These are phyloP conservation scores for Timema cristinae DNA, from an alignment of 2,888 invertebrate genomes.

Conservation along the genomic window DNA sequence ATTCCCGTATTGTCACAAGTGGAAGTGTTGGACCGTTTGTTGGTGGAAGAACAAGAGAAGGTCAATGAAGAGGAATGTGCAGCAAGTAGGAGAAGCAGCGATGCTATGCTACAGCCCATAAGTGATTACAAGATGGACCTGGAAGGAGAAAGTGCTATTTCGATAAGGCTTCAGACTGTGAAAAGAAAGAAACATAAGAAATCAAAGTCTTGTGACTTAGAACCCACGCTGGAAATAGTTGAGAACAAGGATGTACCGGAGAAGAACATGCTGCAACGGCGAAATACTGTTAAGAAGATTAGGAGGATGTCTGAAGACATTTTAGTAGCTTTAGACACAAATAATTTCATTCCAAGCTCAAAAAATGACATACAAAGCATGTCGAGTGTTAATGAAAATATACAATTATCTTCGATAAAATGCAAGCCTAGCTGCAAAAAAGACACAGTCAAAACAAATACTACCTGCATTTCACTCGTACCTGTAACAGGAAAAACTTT, in stretches of 20 bases:
- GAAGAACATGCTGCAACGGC: constrained; percentile 32
- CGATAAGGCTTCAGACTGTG: constrained; percentile 29
- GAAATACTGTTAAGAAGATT: constrained; percentile 26
- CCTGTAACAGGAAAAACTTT: not conserved
- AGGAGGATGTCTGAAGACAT: constrained; percentile 25
- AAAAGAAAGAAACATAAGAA: constrained; percentile 36
- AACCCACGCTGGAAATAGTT: constrained; percentile 32
- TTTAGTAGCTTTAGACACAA: not conserved
- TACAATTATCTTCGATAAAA: too few species aligned
- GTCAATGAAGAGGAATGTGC: constrained; percentile 40
- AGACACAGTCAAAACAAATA: too few species aligned
- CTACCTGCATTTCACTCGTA: too few species aligned
- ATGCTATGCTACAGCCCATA: not conserved
- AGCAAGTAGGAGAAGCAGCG: constrained; percentile 26
- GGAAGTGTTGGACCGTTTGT: constrained; percentile 41
- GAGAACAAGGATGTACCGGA: constrained; percentile 32
- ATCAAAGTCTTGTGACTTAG: constrained; percentile 11
- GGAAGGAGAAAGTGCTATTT: not conserved
- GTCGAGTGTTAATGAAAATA: too few species aligned
- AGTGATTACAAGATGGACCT: constrained; percentile 11
- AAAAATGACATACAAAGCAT: too few species aligned
- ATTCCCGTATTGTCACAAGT: constrained; percentile 33
- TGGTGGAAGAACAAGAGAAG: constrained; percentile 44
- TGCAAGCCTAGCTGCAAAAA: too few species aligned
- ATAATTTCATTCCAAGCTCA: too few species aligned